Evolutionary conservation across 2,888 invertebrate species (phyloP), one percentile per base, ranked within the genome.

Genomic region (Pharmacophagus antenor): DNA sequence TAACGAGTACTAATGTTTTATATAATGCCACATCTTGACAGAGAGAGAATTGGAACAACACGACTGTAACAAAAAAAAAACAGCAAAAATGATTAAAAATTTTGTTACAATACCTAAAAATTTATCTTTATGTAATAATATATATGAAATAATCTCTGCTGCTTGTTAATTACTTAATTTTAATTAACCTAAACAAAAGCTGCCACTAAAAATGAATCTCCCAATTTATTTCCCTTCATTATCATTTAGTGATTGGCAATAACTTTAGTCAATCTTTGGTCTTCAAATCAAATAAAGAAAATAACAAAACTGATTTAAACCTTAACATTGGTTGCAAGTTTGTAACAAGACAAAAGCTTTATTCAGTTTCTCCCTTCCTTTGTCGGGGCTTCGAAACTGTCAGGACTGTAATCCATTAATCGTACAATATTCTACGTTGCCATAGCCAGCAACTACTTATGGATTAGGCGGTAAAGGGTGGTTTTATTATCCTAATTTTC

Each of bases 301-400:
- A 25, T 4, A 23, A 12, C 25, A 53, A 44, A 53, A 53, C 17
- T 22, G 18, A 25, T 53, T 53, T 53, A 17, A 44, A 25, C 44
- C 18, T 44, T 10, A 44, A 44, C 53, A 25, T 53, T 53, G 21
- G 53, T 7, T 42, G 22, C 42, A 17, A 42, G 42, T 23, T 42
- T 25, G 44, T 42, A 53, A 53, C 42, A 44, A 25, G 22, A 53
- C 41, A 42, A 53, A 53, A 44, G 42, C 53, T 42, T 53, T 53
- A 53, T 25, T 53, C 20, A 22, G 42, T 53, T 53, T 53, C 41
- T n/a, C 42, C 42, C 22, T 53, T 53, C 37, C 25, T 42, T 53
- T 44, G 42, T 41, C 23, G 37, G 23, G 41, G 52, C 22, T 51
- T 41, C 22, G 23, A 53, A 42, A 53, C 52, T 53, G 52, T 53